Conservation (phyloP, 2,797 vertebrate species). For the Anolis apletophallus region DNA sequence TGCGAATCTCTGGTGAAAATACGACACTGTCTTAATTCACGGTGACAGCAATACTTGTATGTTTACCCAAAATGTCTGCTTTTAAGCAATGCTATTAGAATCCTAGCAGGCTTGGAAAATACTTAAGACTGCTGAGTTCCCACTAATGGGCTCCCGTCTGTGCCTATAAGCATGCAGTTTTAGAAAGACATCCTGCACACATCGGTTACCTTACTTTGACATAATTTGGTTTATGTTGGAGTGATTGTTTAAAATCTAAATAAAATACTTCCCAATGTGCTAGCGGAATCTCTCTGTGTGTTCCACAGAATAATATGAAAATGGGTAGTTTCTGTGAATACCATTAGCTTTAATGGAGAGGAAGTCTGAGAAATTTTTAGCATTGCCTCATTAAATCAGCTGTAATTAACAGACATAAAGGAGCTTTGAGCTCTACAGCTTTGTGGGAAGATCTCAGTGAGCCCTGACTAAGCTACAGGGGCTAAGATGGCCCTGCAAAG, state of each 20-base stretch:
- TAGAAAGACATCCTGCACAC: neutral
- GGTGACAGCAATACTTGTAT: neutral
- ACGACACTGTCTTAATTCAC: neutral
- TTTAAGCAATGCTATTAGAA: neutral
- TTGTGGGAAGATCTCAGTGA: neutral
- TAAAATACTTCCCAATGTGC: neutral
- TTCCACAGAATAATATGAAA: neutral
- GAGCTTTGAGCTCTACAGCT: neutral
- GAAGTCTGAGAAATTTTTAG: slow-evolving; percentile 6
- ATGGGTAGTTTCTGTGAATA: neutral
- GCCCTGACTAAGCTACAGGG: neutral
- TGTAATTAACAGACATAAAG: neutral
- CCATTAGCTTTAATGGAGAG: neutral
- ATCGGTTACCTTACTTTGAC: neutral
- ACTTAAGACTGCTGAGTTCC: neutral
- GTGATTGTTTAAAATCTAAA: neutral
- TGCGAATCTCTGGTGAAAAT: neutral
- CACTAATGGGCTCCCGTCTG: too few relatives aligned
- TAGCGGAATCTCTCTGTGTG: neutral
- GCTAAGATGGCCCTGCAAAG: neutral
- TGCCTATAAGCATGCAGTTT: neutral
- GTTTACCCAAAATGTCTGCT: neutral
- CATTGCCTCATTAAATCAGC: neutral
- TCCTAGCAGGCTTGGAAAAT: neutral
- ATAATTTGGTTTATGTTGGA: neutral